Evolutionary conservation across 2,113 vertebrate genomes (phyloP).

Genomic region (Cephalopterus ornatus): DNA sequence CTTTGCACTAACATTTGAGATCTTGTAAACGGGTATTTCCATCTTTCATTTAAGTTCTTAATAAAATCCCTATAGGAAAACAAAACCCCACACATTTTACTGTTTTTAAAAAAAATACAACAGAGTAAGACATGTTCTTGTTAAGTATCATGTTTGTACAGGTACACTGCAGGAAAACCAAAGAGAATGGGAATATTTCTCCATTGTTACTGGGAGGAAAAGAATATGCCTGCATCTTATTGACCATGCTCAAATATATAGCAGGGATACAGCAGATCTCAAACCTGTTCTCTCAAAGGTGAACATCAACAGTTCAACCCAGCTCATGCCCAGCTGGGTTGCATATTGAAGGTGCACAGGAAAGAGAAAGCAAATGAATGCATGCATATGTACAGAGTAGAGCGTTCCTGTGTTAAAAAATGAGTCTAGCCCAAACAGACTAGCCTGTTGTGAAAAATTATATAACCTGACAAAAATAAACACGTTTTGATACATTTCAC

Average conservation of each 20-base stretch:
- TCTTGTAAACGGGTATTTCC: not conserved
- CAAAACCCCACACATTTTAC: not conserved
- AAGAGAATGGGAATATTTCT: not conserved
- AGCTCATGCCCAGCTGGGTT: not conserved
- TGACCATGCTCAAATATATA: not conserved
- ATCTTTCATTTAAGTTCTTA: not conserved
- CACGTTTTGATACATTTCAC: not conserved
- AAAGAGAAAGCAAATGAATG: not conserved
- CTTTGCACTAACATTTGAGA: not conserved
- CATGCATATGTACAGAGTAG: fast-evolving
- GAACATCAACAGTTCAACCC: not conserved
- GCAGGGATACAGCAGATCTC: not conserved
- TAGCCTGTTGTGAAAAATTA: not conserved
- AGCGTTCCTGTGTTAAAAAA: not conserved
- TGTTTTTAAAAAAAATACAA: not conserved
- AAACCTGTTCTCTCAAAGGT: not conserved
- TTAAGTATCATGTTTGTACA: not conserved
- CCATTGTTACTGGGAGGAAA: not conserved
- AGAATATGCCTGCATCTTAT: not conserved
- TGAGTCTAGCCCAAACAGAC: not conserved
- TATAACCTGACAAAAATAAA: not conserved
- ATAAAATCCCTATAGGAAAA: not conserved
- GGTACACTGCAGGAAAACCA: not conserved
- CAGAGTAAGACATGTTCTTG: not conserved
- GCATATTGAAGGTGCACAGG: not conserved